phyloP scores from a whole-genome alignment of 2,797 vertebrate species.

The Sebastes vulpes region DNA sequence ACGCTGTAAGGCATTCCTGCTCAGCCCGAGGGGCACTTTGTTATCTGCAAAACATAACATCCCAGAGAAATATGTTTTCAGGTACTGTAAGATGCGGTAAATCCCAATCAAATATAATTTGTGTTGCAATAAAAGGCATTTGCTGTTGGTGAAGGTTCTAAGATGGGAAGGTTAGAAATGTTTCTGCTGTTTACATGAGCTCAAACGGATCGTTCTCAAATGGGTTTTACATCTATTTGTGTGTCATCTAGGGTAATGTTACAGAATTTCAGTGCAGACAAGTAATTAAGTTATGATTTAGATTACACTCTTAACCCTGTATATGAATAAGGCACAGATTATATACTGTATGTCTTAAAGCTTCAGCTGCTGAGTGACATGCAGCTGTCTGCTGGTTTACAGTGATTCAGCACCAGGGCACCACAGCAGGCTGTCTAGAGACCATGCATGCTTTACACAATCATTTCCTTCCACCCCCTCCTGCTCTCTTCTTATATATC shows the following conservation, averaged over 20 bases:
- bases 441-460: slow-evolving; percentile 43
- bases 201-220: neutral
- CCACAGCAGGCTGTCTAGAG: slow-evolving; percentile 38
- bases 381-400: slow-evolving; percentile 26
- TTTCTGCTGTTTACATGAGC: neutral
- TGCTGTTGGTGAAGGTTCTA: neutral
- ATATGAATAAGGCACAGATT: slow-evolving; percentile 10
- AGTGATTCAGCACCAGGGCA: slow-evolving; percentile 38
- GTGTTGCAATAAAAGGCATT: neutral
- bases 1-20: slow-evolving; percentile 2
- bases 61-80: neutral
- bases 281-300: neutral
- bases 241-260: neutral
- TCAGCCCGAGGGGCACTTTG: neutral
- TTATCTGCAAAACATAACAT: slow-evolving; percentile 3
- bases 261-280: neutral
- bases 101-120: neutral
- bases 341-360: neutral
- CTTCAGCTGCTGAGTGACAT: slow-evolving; percentile 15
- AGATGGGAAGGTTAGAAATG: neutral
- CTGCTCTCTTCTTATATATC: neutral
- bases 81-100: neutral
- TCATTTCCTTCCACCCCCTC: slow-evolving; percentile 34
- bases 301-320: neutral
- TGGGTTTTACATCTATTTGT: neutral